Conservation (phyloP, 2,113 vertebrate genomes). For the Amblyopsis rosae region DNA sequence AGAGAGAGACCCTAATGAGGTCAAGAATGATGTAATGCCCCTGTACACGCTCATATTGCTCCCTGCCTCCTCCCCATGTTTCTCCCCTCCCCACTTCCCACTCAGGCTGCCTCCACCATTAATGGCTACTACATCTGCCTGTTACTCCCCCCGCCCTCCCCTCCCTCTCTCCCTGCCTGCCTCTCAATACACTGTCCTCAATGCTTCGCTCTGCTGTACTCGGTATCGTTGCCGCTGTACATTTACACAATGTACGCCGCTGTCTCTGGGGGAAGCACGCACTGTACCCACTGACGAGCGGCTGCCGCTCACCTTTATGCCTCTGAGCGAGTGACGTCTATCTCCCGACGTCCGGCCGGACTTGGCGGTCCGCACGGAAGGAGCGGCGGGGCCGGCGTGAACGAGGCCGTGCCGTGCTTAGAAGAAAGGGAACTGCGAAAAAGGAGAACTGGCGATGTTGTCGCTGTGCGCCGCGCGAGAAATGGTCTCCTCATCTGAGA, state of each 20-base stretch:
- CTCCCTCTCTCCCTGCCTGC: slow-evolving; percentile 9
- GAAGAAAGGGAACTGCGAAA: slow-evolving; percentile 53
- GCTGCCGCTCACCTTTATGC: neutral
- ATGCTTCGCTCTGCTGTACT: neutral
- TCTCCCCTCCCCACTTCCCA: slow-evolving; percentile 62
- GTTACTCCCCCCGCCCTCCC: slow-evolving; percentile 31
- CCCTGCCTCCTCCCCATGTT: slow-evolving; percentile 60
- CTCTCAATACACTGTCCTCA: too few relatives aligned
- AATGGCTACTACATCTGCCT: slow-evolving; percentile 60
- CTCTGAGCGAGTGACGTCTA: neutral
- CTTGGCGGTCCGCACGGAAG: neutral
- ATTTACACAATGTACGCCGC: neutral
- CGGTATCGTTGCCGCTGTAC: neutral
- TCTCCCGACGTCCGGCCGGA: neutral
- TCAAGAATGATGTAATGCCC: slow-evolving; percentile 79
- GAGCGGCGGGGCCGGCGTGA: slow-evolving; percentile 9
- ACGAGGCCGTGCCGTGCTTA: slow-evolving; percentile 17
- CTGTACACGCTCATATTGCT: slow-evolving; percentile 64
- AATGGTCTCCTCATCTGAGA: neutral
- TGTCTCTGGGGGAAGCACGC: neutral
- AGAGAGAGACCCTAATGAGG: slow-evolving; percentile 76
- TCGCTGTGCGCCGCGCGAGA: slow-evolving; percentile 26
- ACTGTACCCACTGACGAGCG: neutral
- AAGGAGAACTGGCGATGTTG: slow-evolving; percentile 46
- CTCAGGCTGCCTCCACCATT: slow-evolving; percentile 63